Evolutionary conservation across 2,888 invertebrate genomes (phyloP).

Genomic region (Volucella inanis): DNA sequence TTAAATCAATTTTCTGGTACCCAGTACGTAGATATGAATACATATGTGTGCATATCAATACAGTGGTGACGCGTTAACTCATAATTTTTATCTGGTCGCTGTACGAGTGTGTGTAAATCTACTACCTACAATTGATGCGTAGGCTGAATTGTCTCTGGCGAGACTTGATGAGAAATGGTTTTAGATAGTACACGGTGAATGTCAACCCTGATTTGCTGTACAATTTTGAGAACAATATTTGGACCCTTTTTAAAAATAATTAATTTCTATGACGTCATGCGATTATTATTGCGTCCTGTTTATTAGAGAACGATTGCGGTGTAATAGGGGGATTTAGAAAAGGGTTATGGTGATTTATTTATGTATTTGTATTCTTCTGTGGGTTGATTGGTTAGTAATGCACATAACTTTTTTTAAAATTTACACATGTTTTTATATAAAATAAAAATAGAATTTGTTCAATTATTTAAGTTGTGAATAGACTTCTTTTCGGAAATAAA

Average conservation of each 20-base stretch:
- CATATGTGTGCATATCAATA: no score
- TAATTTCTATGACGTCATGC: conserved; percentile 25
- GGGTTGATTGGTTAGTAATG: background rate
- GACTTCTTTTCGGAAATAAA: no score
- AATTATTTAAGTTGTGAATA: no score
- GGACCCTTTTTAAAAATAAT: conserved; percentile 17
- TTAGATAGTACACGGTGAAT: background rate
- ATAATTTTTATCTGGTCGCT: conserved; percentile 10
- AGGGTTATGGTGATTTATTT: background rate
- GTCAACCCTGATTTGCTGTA: conserved; percentile 21
- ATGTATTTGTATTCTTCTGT: background rate
- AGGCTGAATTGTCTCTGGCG: conserved; percentile 14
- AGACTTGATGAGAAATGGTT: conserved; percentile 32
- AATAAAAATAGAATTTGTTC: no score
- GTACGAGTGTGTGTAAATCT: background rate
- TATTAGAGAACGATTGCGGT: conserved; percentile 25
- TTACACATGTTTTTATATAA: no score
- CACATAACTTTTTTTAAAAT: no score
- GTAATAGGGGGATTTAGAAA: conserved; percentile 17
- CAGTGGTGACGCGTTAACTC: conserved; percentile 32
- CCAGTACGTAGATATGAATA: no score
- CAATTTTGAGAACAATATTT: conserved; percentile 24
- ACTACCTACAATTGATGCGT: conserved; percentile 18
- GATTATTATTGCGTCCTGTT: conserved; percentile 31
- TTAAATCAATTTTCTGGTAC: conserved; percentile 42